phyloP scores from a whole-genome alignment of 2,113 vertebrate species.

The Sylvietta virens region DNA sequence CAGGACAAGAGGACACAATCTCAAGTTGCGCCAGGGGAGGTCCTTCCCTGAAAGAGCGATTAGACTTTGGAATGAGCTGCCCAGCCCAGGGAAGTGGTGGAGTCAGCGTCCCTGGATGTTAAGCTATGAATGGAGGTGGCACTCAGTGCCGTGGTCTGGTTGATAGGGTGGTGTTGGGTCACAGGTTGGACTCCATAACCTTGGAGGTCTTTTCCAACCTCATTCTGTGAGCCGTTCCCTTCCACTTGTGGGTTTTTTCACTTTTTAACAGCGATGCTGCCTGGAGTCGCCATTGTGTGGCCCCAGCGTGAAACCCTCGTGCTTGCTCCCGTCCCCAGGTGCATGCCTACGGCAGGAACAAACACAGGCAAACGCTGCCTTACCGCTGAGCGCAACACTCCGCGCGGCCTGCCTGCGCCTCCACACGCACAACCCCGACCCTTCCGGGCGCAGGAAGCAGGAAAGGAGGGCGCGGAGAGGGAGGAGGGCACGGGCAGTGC shows the following conservation, averaged over 20 bases:
- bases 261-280: neutral
- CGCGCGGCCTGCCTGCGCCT: accelerated
- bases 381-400: accelerated
- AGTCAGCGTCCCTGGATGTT: neutral
- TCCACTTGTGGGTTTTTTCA: neutral
- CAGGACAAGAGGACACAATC: neutral
- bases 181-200: neutral
- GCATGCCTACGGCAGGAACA: accelerated
- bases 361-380: accelerated
- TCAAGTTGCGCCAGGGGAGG: neutral
- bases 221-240: neutral
- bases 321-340: accelerated
- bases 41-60: neutral
- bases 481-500: neutral
- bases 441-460: no score
- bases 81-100: neutral
- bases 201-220: neutral
- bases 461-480: no score
- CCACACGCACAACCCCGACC: no score
- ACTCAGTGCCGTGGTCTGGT: neutral
- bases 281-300: accelerated
- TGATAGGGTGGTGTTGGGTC: accelerated
- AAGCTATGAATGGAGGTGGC: neutral
- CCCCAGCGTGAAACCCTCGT: no score
- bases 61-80: neutral